Evolutionary conservation across 2,113 vertebrate genomes (phyloP), one percentile per base, ranked within the genome.

Genomic region (Galeopterus variegatus): DNA sequence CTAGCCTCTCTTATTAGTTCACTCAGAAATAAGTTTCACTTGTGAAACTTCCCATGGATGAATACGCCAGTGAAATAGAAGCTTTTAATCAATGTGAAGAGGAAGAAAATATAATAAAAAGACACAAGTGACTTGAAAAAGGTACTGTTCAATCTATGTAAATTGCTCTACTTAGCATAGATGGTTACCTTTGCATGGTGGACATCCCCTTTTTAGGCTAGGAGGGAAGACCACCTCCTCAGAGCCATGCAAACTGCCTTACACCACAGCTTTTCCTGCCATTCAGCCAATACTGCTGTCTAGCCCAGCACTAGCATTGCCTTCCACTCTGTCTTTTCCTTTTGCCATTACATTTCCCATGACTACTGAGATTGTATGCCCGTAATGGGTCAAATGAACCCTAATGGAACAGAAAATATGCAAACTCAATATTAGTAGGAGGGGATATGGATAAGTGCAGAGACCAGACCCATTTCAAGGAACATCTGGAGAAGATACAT

Each of bases 371-470:
- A 80, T 50, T 94, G 65, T 48, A 95, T 96, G 85, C 62, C 64
- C 41, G 85, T 67, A 81, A 72, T 85, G 60, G 67, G 45, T 50
- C n/a, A 45, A 84, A 83, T 48, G 58, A 41, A 62, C 1, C 21
- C 33, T 69, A 96, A 88, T 88, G 67, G 91, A 58, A 67, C 81
- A 84, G 76, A 52, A 92, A 75, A 45, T 60, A n/a, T 11, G 15
- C 62, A 88, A 69, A 85, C 4, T n/a, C 60, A 88, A 9, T 21
- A 87, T 82, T 26, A 67, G 48, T 17, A 72, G 77, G 81, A 84
- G 41, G 31, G 50, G 14, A 33, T 12, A 36, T 80, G 65, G 58
- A 7, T 89, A 89, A 94, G 41, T 41, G 41, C 41, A 41, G 50
- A 76, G 72, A 73, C 31, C 24, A 54, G 58, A 83, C 18, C 18